A percentile compares a stretch with the other conserved stretches of the same genome.
Conservation (phyloP, 2,888 invertebrate genomes). For the Phorcus lineatus region DNA sequence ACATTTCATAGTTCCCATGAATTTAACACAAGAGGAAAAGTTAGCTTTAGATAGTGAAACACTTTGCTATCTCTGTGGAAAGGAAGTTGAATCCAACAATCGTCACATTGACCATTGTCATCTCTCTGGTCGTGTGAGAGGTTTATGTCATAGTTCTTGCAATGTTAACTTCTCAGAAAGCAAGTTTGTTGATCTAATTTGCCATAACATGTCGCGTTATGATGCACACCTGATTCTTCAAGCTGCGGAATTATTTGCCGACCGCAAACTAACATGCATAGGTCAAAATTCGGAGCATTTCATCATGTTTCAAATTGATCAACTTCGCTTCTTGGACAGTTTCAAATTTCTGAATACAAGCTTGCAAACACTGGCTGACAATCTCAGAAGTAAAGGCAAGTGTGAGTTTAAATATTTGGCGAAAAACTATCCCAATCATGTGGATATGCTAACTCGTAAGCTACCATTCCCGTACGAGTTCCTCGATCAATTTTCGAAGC, state of each 20-base stretch:
- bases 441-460: neutral
- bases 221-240: neutral
- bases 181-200: neutral
- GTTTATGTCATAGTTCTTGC: neutral
- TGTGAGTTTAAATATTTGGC: neutral
- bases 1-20: neutral
- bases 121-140: neutral
- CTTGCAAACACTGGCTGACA: neutral
- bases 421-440: neutral
- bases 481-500: neutral
- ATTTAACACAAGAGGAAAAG: neutral
- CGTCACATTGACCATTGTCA: neutral
- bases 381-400: neutral
- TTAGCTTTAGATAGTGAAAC: neutral
- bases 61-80: neutral
- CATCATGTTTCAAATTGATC: conserved; percentile 1
- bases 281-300: neutral
- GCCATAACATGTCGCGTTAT: neutral
- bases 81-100: neutral
- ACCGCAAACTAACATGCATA: neutral
- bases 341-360: neutral
- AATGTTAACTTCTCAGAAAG: neutral
- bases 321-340: neutral
- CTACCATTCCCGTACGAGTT: neutral
- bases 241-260: too few species aligned